Conservation (phyloP, 2,113 vertebrate genomes). For the Puma concolor region DNA sequence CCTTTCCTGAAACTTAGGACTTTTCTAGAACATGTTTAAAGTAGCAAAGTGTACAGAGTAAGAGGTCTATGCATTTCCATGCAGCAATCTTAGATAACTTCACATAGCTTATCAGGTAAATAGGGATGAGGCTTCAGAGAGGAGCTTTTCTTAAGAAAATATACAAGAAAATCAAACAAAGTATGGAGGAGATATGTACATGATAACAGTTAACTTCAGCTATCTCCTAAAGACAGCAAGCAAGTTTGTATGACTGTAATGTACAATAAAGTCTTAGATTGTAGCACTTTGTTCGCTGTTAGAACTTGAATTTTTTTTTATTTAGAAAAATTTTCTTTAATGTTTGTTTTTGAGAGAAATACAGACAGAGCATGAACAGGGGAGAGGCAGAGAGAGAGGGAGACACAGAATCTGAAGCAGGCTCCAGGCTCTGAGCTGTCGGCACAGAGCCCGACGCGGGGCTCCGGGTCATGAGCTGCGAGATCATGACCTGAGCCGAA, state of each 20-base stretch:
- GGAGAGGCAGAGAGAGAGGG: too few relatives aligned
- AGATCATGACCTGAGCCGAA: too few relatives aligned
- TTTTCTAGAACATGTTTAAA: constrained; percentile 23
- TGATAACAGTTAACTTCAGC: not conserved
- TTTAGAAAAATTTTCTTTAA: too few relatives aligned
- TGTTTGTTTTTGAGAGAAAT: too few relatives aligned
- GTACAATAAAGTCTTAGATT: not conserved
- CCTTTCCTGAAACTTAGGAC: not conserved
- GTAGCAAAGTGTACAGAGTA: not conserved
- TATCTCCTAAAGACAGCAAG: not conserved
- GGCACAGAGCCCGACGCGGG: too few relatives aligned
- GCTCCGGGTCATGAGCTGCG: too few relatives aligned
- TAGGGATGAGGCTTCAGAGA: not conserved
- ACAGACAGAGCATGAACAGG: too few relatives aligned
- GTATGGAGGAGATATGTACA: not conserved
- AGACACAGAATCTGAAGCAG: too few relatives aligned
- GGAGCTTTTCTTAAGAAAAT: not conserved
- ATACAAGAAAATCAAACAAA: not conserved
- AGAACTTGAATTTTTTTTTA: not conserved
- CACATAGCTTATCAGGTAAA: not conserved
- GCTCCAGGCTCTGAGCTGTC: too few relatives aligned
- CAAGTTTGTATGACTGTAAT: not conserved
- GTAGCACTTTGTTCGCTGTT: not conserved
- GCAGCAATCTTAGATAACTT: not conserved
- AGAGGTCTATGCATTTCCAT: not conserved